Conservation (phyloP, 2,888 invertebrate genomes). For the Ischnus inquisitorius region DNA sequence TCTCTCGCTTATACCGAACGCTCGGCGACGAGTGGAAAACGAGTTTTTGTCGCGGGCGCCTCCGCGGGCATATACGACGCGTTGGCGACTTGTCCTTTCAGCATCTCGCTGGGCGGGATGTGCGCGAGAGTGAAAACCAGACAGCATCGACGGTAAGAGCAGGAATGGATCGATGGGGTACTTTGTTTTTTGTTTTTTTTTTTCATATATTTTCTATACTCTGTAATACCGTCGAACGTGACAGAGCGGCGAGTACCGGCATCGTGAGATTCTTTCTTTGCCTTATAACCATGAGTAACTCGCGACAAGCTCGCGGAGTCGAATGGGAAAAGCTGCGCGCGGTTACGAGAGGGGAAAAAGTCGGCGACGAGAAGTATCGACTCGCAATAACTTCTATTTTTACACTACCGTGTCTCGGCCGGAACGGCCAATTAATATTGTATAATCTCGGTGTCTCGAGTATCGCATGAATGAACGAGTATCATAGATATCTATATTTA, state of each 20-base stretch:
- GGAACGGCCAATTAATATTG: slow-evolving; percentile 28
- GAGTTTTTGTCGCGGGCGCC: slow-evolving; percentile 67
- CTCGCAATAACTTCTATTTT: slow-evolving; percentile 55
- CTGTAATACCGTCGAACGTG: background rate
- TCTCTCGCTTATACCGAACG: background rate
- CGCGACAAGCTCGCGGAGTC: background rate
- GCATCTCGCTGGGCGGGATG: slow-evolving; percentile 5
- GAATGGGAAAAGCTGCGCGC: background rate
- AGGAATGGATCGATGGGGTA: slow-evolving; percentile 13
- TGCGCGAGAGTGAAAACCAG: slow-evolving; percentile 37
- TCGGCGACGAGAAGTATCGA: background rate
- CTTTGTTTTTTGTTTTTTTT: background rate
- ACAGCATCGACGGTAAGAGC: slow-evolving; percentile 14
- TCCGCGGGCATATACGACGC: slow-evolving; percentile 30
- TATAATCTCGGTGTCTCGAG: background rate
- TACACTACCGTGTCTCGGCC: slow-evolving; percentile 7
- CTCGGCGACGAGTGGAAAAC: slow-evolving; percentile 40
- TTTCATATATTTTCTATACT: background rate
- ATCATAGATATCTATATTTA: too few relatives aligned
- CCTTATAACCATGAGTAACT: background rate
- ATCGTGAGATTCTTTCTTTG: background rate
- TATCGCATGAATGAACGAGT: slow-evolving; percentile 23
- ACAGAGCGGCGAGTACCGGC: background rate
- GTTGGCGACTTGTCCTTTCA: slow-evolving; percentile 37
- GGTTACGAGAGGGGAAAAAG: slow-evolving; percentile 27